A percentile compares a stretch with the other conserved stretches of the same genome.
Evolutionary conservation across 2,113 vertebrate species (phyloP).

Genomic region (Mungos mungo): DNA sequence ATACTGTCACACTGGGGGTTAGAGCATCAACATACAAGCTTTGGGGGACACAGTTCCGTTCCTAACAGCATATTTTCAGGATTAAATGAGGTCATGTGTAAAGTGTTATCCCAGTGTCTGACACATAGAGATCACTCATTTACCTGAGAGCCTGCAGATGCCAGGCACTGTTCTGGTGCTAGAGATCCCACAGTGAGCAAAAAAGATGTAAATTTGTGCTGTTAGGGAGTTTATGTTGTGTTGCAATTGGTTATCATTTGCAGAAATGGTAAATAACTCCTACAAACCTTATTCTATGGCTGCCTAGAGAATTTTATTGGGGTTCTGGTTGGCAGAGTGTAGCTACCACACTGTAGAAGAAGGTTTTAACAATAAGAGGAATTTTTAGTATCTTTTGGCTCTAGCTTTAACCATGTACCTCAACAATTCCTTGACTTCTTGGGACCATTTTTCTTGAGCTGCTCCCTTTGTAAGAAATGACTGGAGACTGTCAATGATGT

Average conservation of each 20-base stretch:
- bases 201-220: not conserved
- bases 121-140: not conserved
- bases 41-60: not conserved
- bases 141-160: not conserved
- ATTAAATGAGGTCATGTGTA: not conserved
- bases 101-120: not conserved
- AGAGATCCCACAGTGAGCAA: not conserved
- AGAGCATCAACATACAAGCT: not conserved
- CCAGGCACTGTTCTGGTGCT: not conserved
- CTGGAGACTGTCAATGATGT: not conserved
- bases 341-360: not conserved
- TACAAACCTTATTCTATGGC: not conserved
- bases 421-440: not conserved
- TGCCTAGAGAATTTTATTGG: not conserved
- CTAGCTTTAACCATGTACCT: not conserved
- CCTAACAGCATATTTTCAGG: not conserved
- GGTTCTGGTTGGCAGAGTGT: not conserved
- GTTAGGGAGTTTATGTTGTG: not conserved
- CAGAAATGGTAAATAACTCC: not conserved
- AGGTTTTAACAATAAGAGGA: not conserved
- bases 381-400: not conserved
- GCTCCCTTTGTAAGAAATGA: not conserved
- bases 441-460: not conserved
- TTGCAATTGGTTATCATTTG: not conserved
- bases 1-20: not conserved